A percentile compares a stretch with the other conserved stretches of the same genome.
phyloP scores from a whole-genome alignment of 2,888 invertebrate species.

The Linyphia triangularis region DNA sequence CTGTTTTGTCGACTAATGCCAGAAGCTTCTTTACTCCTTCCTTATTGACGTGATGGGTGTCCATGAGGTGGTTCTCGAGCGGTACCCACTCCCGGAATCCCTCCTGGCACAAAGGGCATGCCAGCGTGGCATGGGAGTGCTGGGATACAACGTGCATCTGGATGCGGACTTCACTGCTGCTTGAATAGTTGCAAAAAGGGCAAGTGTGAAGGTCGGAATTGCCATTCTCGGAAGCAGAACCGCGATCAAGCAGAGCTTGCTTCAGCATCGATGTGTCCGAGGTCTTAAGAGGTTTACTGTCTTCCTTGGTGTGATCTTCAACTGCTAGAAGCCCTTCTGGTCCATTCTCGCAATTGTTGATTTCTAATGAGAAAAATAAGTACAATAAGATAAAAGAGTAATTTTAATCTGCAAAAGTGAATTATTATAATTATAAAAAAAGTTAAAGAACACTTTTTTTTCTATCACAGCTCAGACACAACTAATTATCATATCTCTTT shows the following conservation, averaged over 20 bases:
- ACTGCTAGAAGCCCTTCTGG: neutral
- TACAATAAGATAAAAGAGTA: too few relatives aligned
- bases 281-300: slow-evolving; percentile 8
- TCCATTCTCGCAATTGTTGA: slow-evolving; percentile 23
- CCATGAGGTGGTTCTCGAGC: slow-evolving; percentile 94
- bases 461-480: too few relatives aligned
- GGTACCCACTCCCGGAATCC: slow-evolving; percentile 89
- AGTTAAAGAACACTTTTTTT: too few relatives aligned
- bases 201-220: slow-evolving; percentile 81
- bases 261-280: slow-evolving; percentile 76
- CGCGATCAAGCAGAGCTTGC: slow-evolving; percentile 76
- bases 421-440: too few relatives aligned
- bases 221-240: neutral
- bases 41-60: slow-evolving; percentile 94
- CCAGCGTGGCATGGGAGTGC: slow-evolving; percentile 80
- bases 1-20: slow-evolving; percentile 90
- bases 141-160: slow-evolving; percentile 87
- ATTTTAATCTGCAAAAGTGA: too few relatives aligned
- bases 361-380: slow-evolving; percentile 35
- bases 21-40: slow-evolving; percentile 90
- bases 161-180: slow-evolving; percentile 85
- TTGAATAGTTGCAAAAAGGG: slow-evolving; percentile 87
- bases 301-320: slow-evolving; percentile 40
- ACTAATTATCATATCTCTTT: too few relatives aligned
- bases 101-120: slow-evolving; percentile 95